Base-by-base conservation (phyloP, 2,797 vertebrate species). In the Hemibagrus guttatus region DNA sequence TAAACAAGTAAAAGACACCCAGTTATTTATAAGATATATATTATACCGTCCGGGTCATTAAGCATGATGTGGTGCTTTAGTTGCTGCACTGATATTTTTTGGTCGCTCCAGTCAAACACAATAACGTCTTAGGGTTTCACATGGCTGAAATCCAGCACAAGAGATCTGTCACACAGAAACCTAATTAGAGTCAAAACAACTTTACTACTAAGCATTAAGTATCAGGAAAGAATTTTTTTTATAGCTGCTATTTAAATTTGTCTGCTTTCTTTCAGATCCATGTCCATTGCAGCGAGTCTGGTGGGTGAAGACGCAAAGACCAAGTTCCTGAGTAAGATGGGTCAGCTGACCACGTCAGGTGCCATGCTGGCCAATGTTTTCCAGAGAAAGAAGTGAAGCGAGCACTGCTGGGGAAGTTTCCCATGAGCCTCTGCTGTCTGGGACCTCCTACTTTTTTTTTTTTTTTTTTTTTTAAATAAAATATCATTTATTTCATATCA, bases 321-420 rank as follows among this genome's bases (percentile, higher is more conserved):
- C 91, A 99, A 99, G 96, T 99, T 99, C 93, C 94, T 99, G 92
- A 99, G 98, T 93, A 99, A 99, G 96, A 99, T 99, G 98, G 98
- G 98, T 91, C 98, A 99, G 95, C 94, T 99, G 92, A 99, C 98
- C 86, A 99, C 98, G 0, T 99, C 98, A 0, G 98, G 98, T 61
- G 98, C 98, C 89, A 99, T 99, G 98, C 81, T 99, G 96, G 98
- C 98, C 87, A 99, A 98, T 5, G 98, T 99, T 93, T 99, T 99
- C 95, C 98, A 99, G 96, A 96, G 98, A 88, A 99, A 99, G 95
- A 99, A 99, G 93, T 99, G 56, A 87, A 84, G 21, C 14, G 91
- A 96, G 88, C 42, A 58, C 88, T 82, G 86, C 82, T 83, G 66
- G 28, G 84, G 42, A 49, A 71, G 75, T 85, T 88, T 92, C 91